Conservation (phyloP, 2,797 vertebrate genomes). For the Pygocentrus nattereri region DNA sequence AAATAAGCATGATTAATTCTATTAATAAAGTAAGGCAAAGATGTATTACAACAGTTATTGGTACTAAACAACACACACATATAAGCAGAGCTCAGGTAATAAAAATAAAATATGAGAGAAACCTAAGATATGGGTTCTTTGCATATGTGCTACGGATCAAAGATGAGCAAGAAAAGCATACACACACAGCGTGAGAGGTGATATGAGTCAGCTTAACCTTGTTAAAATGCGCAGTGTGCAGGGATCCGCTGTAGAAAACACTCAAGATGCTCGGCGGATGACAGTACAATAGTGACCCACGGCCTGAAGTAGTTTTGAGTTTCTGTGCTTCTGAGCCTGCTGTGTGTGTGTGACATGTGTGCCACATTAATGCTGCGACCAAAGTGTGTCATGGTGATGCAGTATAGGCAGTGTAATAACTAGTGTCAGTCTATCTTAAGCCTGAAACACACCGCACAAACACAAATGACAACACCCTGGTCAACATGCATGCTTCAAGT, state of each 20-base stretch:
- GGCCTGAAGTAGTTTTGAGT: neutral
- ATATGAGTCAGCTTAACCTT: slow-evolving; percentile 48
- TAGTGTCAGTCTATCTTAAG: neutral
- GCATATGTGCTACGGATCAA: no score
- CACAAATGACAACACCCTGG: neutral
- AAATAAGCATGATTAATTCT: no score
- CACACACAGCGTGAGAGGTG: neutral
- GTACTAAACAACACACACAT: no score
- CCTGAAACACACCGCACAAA: neutral
- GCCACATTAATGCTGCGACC: neutral
- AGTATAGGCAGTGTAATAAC: neutral
- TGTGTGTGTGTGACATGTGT: neutral
- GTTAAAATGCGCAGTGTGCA: slow-evolving; percentile 32
- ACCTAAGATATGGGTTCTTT: no score
- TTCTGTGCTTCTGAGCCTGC: neutral
- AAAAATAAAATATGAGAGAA: no score
- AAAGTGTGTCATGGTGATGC: neutral
- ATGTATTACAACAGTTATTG: no score
- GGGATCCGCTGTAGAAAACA: neutral
- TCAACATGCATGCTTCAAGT: neutral
- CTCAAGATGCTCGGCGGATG: neutral
- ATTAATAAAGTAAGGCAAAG: no score
- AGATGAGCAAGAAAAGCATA: neutral
- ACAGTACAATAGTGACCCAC: neutral
- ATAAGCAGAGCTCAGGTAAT: no score